Evolutionary conservation across 2,113 vertebrate genomes (phyloP), one percentile per base, ranked within the genome.

Genomic region (Typhlomys cinereus): DNA sequence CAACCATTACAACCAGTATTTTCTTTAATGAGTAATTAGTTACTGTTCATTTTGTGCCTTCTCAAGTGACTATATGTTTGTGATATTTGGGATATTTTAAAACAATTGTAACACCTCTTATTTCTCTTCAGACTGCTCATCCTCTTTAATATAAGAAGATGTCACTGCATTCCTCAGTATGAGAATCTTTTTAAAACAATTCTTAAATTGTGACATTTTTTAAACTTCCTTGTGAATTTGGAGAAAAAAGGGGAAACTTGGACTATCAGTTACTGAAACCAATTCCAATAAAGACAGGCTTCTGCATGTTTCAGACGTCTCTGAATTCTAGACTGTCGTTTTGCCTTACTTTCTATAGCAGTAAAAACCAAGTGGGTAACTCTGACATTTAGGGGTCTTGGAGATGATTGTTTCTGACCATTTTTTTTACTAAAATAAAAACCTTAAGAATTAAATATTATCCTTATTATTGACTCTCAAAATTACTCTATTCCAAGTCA

Each of bases 101-200:
- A 92, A 71, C 14, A 81, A 48, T 23, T 36, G 5, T 48, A 54
- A 62, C 88, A 69, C 50, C 25, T 29, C 12, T 76, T 70, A 31
- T 36, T 86, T 93, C 61, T 61, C 48, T 90, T 23, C n/a, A 54
- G 52, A 50, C 36, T 74, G 1, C 5, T 62, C 4, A 23, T 89
- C 73, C 6, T 17, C 7, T 82, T 88, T 59, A 94, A 50, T 88
- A 78, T 18, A 85, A n/a, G 31, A 73, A 83, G 82, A 81, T 50
- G 20, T 36, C 27, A 66, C 15, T 78, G 8, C 20, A 46, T 74
- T 71, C 10, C 31, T 76, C 29, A 90, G n/a, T 52, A 34, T 1
- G 75, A 62, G 34, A 92, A 88, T 90, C 21, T 57, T 85, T 27
- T 48, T n/a, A 90, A 31, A 67, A 44, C 10, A 94, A 73, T 86